Conservation (phyloP, 2,113 vertebrate species). For the Catagonus wagneri region DNA sequence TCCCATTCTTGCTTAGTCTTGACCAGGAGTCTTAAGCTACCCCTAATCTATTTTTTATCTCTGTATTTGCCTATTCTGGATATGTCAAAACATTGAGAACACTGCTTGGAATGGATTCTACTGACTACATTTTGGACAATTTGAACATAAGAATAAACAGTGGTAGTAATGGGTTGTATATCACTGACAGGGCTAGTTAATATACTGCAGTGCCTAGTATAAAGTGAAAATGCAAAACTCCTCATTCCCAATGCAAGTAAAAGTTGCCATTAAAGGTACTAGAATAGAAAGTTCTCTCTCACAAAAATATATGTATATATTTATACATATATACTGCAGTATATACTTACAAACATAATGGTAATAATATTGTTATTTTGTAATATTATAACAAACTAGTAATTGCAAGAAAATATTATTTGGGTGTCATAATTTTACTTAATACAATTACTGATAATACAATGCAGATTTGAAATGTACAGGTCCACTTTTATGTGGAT, state of each 20-base stretch:
- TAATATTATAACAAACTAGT: not conserved
- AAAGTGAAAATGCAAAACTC: not conserved
- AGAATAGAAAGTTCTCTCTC: not conserved
- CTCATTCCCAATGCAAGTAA: not conserved
- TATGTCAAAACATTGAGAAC: no score
- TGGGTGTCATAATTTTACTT: not conserved
- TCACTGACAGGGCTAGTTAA: not conserved
- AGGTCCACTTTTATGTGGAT: no score
- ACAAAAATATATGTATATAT: not conserved
- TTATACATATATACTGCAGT: no score
- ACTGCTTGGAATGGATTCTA: no score
- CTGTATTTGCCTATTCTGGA: no score
- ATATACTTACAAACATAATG: not conserved
- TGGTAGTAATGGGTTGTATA: not conserved
- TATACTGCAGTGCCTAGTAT: not conserved
- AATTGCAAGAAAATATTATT: not conserved
- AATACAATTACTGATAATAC: not conserved
- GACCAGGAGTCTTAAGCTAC: not conserved
- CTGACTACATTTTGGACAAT: no score
- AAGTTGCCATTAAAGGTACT: not conserved
- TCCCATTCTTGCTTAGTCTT: not conserved
- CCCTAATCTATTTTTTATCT: not conserved
- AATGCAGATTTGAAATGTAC: no score
- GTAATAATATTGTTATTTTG: not conserved
- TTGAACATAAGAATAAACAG: not conserved